A percentile compares a stretch with the other conserved stretches of the same genome.
Evolutionary conservation across 2,797 vertebrate species (phyloP).

Genomic region (Cirrhinus mrigala): DNA sequence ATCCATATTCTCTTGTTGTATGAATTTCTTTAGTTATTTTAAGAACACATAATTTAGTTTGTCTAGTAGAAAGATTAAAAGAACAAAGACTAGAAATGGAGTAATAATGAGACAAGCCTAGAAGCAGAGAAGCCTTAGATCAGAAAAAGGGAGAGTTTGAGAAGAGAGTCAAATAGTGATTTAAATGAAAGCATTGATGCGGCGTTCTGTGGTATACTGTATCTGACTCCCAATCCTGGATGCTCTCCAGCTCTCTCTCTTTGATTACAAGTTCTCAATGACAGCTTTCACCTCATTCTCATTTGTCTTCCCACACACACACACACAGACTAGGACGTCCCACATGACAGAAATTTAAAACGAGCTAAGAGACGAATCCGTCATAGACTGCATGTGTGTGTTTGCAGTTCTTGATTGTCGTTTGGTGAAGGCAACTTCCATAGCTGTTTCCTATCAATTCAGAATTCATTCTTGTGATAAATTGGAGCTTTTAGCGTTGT

Average conservation of each 20-base stretch:
- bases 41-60: not conserved
- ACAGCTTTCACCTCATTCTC: constrained; percentile 41
- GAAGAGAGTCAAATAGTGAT: constrained; percentile 55
- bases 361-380: not conserved
- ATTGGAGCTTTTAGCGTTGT: constrained; percentile 8
- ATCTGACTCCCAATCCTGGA: constrained; percentile 50
- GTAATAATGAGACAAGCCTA: not conserved
- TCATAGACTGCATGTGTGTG: not conserved
- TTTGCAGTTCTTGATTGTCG: not conserved
- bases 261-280: constrained; percentile 38
- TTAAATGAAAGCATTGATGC: constrained; percentile 42
- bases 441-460: not conserved
- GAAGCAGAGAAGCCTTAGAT: constrained; percentile 51
- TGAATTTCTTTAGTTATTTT: not conserved
- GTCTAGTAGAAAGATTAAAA: not conserved
- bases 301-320: constrained; percentile 13
- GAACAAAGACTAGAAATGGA: not conserved
- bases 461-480: constrained; percentile 16
- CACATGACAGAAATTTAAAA: constrained; percentile 9
- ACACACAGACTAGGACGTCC: constrained; percentile 14
- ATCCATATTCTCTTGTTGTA: not conserved
- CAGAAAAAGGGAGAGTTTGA: constrained; percentile 55
- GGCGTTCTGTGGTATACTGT: constrained; percentile 22
- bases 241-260: constrained; percentile 34
- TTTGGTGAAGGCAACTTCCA: not conserved